A percentile compares a stretch with the other conserved stretches of the same genome.
Conservation (phyloP, 2,113 vertebrate genomes). For the Cricetomys ansorgei region DNA sequence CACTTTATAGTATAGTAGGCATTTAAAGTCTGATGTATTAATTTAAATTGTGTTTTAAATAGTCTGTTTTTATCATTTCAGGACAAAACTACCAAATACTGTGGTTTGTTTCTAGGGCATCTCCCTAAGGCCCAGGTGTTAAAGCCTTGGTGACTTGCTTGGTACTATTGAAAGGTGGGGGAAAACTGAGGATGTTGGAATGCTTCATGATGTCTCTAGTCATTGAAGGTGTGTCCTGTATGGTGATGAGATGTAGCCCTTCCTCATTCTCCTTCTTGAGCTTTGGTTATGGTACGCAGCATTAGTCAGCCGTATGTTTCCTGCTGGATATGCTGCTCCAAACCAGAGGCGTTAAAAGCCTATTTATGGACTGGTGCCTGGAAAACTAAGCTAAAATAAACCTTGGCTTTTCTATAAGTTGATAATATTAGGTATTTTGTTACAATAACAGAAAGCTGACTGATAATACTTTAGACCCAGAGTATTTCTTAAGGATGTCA, state of each 20-base stretch:
- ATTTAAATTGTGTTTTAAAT: conserved; percentile 16
- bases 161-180: not conserved
- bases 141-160: not conserved
- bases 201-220: not conserved
- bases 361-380: not conserved
- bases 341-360: not conserved
- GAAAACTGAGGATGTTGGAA: not conserved
- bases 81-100: not conserved
- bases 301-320: fast-evolving
- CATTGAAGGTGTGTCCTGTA: not conserved
- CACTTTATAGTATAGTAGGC: not conserved
- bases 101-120: not conserved
- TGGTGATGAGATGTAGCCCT: fast-evolving
- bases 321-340: not conserved
- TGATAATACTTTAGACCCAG: not conserved
- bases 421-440: no score
- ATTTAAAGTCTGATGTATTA: not conserved
- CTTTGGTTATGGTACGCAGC: not conserved
- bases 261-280: not conserved
- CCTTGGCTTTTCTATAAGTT: no score
- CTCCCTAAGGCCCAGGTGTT: not conserved
- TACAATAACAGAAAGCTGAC: not conserved
- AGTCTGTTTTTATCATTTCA: not conserved
- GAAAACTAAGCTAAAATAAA: not conserved
- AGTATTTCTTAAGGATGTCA: not conserved